Conservation (phyloP, 2,797 vertebrate genomes). For the Naso thynnoides region DNA sequence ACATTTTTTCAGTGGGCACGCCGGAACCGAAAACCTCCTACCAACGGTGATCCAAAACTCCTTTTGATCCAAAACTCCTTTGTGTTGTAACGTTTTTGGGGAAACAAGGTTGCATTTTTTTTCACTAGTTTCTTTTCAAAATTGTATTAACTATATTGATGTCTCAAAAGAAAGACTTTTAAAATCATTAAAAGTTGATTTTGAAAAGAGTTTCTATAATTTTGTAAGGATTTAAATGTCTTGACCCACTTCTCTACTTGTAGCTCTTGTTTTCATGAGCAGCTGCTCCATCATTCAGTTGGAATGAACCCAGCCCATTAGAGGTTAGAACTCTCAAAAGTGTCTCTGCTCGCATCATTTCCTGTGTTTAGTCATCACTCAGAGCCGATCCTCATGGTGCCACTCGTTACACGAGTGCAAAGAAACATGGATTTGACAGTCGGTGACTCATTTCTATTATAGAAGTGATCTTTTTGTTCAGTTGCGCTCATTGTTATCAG, state of each 20-base stretch:
- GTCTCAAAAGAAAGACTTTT: background rate
- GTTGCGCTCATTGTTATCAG: background rate
- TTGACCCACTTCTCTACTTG: conserved; percentile 49
- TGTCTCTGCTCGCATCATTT: conserved; percentile 31
- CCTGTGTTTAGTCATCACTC: conserved; percentile 45
- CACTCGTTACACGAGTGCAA: conserved; percentile 13
- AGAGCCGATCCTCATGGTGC: conserved; percentile 9
- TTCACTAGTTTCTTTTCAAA: too few relatives aligned
- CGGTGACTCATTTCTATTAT: background rate
- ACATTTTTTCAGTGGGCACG: too few relatives aligned
- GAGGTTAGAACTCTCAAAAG: conserved; percentile 25
- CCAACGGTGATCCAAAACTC: too few relatives aligned
- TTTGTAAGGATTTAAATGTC: conserved; percentile 20
- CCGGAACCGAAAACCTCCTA: too few relatives aligned
- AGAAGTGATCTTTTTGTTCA: background rate
- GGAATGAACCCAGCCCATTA: conserved; percentile 40
- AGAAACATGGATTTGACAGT: conserved; percentile 19
- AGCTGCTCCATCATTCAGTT: conserved; percentile 42
- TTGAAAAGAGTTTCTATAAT: conserved; percentile 2
- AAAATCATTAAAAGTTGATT: conserved; percentile 16
- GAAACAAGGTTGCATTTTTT: too few relatives aligned
- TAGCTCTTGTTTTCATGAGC: conserved; percentile 61
- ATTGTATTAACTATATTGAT: background rate
- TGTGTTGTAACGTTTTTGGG: too few relatives aligned
- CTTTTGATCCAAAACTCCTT: too few relatives aligned